phyloP scores from a whole-genome alignment of 2,888 invertebrate genomes.

The Palloptera scutellata region DNA sequence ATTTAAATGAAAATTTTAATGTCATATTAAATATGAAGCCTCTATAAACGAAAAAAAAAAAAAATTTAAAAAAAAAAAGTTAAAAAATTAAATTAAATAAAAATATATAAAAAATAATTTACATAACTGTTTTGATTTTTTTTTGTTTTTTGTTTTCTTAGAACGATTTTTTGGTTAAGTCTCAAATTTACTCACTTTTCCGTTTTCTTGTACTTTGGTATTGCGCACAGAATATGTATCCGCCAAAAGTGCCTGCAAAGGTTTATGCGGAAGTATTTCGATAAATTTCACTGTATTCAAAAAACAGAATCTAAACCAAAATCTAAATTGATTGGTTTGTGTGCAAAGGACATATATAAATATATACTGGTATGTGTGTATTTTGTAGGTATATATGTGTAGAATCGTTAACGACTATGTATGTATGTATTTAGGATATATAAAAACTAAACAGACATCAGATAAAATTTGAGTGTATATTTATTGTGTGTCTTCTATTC shows the following conservation, averaged over 20 bases:
- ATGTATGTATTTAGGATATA: not conserved
- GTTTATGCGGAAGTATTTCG: constrained; percentile 49
- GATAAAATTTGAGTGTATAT: not conserved
- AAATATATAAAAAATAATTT: no score
- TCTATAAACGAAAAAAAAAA: no score
- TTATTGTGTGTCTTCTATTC: not conserved
- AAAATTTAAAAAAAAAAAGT: no score
- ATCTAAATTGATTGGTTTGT: constrained; percentile 8
- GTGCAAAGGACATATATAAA: not conserved
- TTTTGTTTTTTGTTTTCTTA: not conserved
- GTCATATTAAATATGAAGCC: no score
- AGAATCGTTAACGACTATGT: no score
- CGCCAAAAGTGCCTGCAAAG: constrained; percentile 70
- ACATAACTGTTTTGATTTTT: not conserved
- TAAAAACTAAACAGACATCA: no score
- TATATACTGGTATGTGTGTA: not conserved
- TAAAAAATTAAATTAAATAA: no score
- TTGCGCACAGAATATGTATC: constrained; percentile 69
- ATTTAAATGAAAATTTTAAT: no score
- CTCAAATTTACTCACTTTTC: constrained; percentile 72
- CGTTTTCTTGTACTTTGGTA: constrained; percentile 83
- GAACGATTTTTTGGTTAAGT: constrained; percentile 3
- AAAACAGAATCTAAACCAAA: constrained; percentile 8
- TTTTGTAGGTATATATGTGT: constrained; percentile 1
- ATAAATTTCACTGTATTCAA: constrained; percentile 22